phyloP scores from a whole-genome alignment of 2,888 invertebrate genomes.

The Dicranocentrus wangi region DNA sequence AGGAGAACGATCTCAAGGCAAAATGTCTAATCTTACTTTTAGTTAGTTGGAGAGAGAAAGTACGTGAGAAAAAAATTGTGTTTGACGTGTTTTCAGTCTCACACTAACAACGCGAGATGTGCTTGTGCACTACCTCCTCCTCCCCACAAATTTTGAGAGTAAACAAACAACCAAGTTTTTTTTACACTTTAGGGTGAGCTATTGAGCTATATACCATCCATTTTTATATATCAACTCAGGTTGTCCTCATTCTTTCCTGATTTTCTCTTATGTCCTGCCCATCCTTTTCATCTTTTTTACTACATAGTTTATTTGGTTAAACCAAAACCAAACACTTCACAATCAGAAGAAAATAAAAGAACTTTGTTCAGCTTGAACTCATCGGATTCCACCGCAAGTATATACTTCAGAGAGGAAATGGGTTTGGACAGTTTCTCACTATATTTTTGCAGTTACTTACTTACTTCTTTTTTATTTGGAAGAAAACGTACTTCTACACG shows the following conservation, averaged over 20 bases:
- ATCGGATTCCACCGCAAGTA: background rate
- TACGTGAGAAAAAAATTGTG: too few species aligned
- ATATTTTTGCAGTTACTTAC: background rate
- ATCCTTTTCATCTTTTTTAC: background rate
- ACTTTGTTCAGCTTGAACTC: too few species aligned
- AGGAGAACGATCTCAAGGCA: background rate
- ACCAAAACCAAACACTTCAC: slow-evolving; percentile 9
- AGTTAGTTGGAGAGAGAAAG: background rate
- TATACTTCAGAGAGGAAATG: background rate
- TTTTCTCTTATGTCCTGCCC: background rate
- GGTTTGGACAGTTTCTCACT: background rate
- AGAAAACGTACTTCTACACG: background rate
- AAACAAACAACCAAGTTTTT: background rate
- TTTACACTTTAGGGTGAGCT: background rate
- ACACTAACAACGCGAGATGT: too few species aligned
- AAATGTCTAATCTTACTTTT: background rate
- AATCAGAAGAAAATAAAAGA: background rate
- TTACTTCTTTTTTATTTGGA: background rate
- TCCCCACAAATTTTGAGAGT: background rate
- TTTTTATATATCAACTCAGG: background rate
- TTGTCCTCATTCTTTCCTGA: background rate
- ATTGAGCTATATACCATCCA: background rate
- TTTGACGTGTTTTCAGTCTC: too few species aligned
- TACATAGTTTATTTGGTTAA: slow-evolving; percentile 2
- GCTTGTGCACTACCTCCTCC: too few species aligned